Percentiles rank a stretch among this genome's conserved stretches.
These are phyloP conservation scores for Nycteola revayana DNA, from an alignment of 2,888 invertebrate species.

Conservation along the genomic window DNA sequence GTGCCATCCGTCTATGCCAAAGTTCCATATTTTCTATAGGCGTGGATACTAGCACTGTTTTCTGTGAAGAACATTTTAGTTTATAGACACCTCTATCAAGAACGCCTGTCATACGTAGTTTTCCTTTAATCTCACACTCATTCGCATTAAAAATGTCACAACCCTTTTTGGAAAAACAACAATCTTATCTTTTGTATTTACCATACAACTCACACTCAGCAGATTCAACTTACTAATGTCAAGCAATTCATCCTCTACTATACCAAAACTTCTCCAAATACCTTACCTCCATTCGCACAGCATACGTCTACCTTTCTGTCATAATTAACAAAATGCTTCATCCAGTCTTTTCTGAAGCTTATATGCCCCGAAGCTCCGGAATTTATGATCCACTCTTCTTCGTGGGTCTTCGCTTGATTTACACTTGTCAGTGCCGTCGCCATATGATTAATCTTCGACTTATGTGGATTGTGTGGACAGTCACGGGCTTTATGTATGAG, in stretches of 20 bases:
- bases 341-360: not conserved
- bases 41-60: not conserved
- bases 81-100: not conserved
- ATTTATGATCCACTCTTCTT: not conserved
- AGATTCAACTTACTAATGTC: not conserved
- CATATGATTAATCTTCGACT: not conserved
- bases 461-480: not conserved
- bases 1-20: slow-evolving; percentile 1
- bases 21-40: not conserved
- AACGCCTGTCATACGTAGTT: not conserved
- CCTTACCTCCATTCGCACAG: slow-evolving; percentile 1
- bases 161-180: not conserved
- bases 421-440: not conserved
- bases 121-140: not conserved
- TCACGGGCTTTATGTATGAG: not conserved
- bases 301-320: not conserved
- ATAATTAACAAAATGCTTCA: not conserved
- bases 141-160: not conserved
- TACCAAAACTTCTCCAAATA: not conserved
- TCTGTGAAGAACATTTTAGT: not conserved
- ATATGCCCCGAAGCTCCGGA: slow-evolving; percentile 1
- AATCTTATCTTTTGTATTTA: not conserved
- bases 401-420: not conserved
- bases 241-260: not conserved
- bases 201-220: not conserved